These are phyloP conservation scores for Stichopus chloronotus DNA, from an alignment of 35 echinoderm and acorn worm genomes.

Conservation along the genomic window DNA sequence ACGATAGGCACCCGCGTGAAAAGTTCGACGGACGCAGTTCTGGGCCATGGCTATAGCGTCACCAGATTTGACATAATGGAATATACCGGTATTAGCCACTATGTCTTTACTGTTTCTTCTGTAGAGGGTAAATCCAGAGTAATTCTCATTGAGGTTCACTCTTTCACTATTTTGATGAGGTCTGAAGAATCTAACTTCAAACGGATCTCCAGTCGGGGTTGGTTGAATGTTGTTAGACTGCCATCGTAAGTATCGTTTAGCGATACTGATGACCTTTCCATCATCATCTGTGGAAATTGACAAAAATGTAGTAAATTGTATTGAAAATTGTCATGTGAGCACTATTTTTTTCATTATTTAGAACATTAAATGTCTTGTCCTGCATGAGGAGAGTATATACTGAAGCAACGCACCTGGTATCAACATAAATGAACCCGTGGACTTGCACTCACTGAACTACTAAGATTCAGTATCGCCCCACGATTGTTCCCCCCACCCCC, in stretches of 20 bases:
- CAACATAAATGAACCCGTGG: too few relatives aligned
- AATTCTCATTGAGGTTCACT: not conserved
- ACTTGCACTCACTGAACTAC: too few relatives aligned
- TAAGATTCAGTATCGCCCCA: too few relatives aligned
- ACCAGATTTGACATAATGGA: conserved; percentile 1
- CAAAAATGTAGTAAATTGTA: too few relatives aligned
- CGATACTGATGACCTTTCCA: not conserved
- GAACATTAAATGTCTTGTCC: too few relatives aligned
- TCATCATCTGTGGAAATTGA: not conserved
- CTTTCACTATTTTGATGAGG: not conserved
- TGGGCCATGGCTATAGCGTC: not conserved
- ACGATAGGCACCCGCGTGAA: conserved; percentile 9
- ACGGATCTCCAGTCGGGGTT: not conserved
- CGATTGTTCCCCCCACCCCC: too few relatives aligned
- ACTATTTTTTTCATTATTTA: too few relatives aligned
- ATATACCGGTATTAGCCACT: not conserved
- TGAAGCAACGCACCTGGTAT: too few relatives aligned
- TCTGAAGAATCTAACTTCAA: not conserved
- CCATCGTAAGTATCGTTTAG: not conserved
- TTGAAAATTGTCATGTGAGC: too few relatives aligned
- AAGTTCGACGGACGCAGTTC: not conserved
- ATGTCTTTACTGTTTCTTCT: not conserved
- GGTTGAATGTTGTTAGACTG: not conserved
- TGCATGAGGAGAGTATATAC: too few relatives aligned
- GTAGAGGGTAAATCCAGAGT: conserved; percentile 16